Evolutionary conservation across 2,797 vertebrate genomes (phyloP).

Genomic region (Cuniculus paca): DNA sequence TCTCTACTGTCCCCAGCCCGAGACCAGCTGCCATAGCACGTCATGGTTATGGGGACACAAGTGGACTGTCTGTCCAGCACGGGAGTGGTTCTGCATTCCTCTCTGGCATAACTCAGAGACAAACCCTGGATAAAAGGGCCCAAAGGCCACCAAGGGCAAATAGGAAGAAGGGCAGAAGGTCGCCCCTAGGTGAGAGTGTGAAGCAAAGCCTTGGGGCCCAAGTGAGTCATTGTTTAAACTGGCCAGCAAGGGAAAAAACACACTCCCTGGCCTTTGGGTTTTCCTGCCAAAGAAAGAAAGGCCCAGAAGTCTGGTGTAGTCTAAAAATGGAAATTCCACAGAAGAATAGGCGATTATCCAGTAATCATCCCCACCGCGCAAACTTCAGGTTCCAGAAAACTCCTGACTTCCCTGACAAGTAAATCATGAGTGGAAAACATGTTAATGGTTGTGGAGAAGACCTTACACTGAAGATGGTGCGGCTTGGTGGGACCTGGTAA

Average conservation of each 20-base stretch:
- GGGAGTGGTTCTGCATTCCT: not conserved
- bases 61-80: constrained; percentile 17
- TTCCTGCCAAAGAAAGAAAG: constrained; percentile 78
- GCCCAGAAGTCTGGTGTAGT: constrained; percentile 53
- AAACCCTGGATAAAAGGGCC: constrained; percentile 35
- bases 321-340: constrained; percentile 80
- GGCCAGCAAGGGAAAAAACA: constrained; percentile 59
- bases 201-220: constrained; percentile 68
- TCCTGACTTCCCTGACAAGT: constrained; percentile 61
- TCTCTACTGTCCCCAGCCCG: constrained; percentile 60
- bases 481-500: not conserved
- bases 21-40: constrained; percentile 52
- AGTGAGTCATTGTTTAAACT: constrained; percentile 77
- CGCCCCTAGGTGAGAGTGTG: constrained; percentile 48
- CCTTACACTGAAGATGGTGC: constrained; percentile 46
- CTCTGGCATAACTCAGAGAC: constrained; percentile 51
- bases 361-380: constrained; percentile 58
- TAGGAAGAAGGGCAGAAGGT: constrained; percentile 62
- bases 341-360: constrained; percentile 74
- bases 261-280: constrained; percentile 53
- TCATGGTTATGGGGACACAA: not conserved
- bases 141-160: constrained; percentile 36
- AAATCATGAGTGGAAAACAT: constrained; percentile 44
- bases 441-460: constrained; percentile 47
- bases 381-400: constrained; percentile 65